Evolutionary conservation across 1,140 invertebrate species (phyloP), one percentile per base, ranked within the genome.

Genomic region (Apis dorsata): DNA sequence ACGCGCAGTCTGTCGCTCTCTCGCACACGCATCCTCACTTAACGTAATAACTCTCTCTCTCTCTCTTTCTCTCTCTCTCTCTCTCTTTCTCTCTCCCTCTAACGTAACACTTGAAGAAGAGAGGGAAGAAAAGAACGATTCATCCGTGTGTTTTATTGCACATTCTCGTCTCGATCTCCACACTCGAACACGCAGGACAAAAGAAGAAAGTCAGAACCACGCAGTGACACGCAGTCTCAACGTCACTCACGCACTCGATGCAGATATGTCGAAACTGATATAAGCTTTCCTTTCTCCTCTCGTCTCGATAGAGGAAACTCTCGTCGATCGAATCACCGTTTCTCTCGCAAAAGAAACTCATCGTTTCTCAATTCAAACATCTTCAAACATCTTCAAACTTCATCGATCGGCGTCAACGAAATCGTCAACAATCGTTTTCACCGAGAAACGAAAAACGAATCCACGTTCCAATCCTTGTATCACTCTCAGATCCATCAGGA

Each of bases 201-300:
- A 44, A 63, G 70, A 66, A 79, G 62, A 63, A 82, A 84, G 72
- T 78, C 78, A 81, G 84, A 84, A 44, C 34, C 82, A 60, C 70
- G 49, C 62, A 60, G 70, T 44, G 34, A 44, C 34, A 44, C 59
- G 78, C 53, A 53, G 53, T 60, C 69, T 77, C 77, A 57, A 79
- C 57, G 24, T 79, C 75, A 71, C 73, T 76, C 86, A 88, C 72
- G 72, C 83, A 88, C 83, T 87, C 75, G 85, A 81, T 88, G 88
- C 72, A 86, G 92, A 93, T 93, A 93, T 93, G 91, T 93, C 85
- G 81, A 85, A 87, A 91, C 87, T 89, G 91, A 93, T 93, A 93
- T 88, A 91, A 87, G 85, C 83, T 79, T 83, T 85, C 24, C 75
- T 83, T 57, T 57, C 12, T 28, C 59, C 34, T 59, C 62, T 53